A percentile compares a stretch with the other conserved stretches of the same genome.
Evolutionary conservation across 2,797 vertebrate species (phyloP).

Genomic region (Hyperoplus immaculatus): DNA sequence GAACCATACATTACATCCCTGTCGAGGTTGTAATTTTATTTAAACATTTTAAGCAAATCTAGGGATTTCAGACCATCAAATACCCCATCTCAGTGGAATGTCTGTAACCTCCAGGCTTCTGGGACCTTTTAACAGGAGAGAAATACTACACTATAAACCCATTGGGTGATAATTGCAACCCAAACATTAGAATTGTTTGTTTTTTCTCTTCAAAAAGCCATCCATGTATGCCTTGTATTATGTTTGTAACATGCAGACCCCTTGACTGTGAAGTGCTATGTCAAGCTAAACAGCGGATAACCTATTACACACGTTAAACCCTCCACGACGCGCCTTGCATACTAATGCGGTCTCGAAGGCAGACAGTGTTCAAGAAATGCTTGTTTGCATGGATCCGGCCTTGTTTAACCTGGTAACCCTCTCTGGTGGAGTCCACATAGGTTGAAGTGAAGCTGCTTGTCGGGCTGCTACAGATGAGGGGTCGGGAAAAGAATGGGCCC

Average conservation of each 20-base stretch:
- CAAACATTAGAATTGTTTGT: constrained; percentile 13
- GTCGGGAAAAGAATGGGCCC: constrained; percentile 74
- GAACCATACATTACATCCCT: not conserved
- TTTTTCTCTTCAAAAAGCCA: not conserved
- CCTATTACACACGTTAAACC: constrained; percentile 24
- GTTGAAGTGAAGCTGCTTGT: constrained; percentile 66
- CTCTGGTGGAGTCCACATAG: constrained; percentile 59
- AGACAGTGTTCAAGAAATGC: constrained; percentile 57
- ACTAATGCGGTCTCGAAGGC: constrained; percentile 37
- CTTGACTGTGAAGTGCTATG: not conserved
- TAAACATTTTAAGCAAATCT: not conserved
- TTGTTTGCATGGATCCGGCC: constrained; percentile 65
- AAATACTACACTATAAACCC: not conserved
- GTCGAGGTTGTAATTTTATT: not conserved
- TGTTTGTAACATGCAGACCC: not conserved
- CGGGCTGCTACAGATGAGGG: constrained; percentile 71
- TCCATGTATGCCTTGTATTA: not conserved
- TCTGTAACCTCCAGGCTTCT: constrained; percentile 2
- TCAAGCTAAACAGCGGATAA: constrained; percentile 33
- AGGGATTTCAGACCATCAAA: not conserved
- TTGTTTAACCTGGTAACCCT: constrained; percentile 77
- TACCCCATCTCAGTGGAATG: not conserved
- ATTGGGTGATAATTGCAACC: not conserved
- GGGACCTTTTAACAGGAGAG: not conserved
- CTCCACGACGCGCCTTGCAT: constrained; percentile 25